Percentiles rank a stretch among this genome's conserved stretches.
Evolutionary conservation across 1,140 invertebrate species (phyloP).

Genomic region (Anoplolepis gracilipes): DNA sequence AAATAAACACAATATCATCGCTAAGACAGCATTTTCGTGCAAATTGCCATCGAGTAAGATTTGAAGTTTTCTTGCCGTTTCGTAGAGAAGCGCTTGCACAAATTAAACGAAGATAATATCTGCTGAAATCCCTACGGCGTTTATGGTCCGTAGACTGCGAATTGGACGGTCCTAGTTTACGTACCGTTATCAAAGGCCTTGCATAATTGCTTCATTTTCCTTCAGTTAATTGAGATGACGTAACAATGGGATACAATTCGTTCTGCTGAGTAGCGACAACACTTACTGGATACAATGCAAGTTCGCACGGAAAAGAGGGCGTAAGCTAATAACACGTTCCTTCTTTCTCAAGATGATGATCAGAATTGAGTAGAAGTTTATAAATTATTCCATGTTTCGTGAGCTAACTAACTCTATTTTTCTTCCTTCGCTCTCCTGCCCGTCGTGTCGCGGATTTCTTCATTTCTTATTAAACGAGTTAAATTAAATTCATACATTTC

Average conservation of each 20-base stretch:
- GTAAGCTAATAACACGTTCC: constrained; percentile 43
- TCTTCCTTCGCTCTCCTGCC: too few species aligned
- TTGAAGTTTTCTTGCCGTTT: constrained; percentile 45
- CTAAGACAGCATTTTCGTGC: not conserved
- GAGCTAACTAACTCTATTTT: constrained; percentile 5
- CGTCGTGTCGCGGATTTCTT: constrained; percentile 11
- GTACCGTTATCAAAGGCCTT: constrained; percentile 53
- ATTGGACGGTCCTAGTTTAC: constrained; percentile 59
- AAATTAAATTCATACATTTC: constrained; percentile 51
- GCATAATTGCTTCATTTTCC: constrained; percentile 68
- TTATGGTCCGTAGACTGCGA: constrained; percentile 62
- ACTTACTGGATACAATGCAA: constrained; percentile 36
- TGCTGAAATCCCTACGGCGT: constrained; percentile 55
- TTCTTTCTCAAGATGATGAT: constrained; percentile 20
- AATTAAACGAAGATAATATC: constrained; percentile 54
- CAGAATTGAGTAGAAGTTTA: constrained; percentile 22
- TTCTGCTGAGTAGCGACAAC: constrained; percentile 46
- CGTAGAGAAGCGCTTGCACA: constrained; percentile 35
- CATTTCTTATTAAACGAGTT: constrained; percentile 36
- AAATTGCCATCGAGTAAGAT: constrained; percentile 28
- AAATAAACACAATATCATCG: not conserved
- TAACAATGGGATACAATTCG: constrained; percentile 59
- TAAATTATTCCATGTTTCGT: constrained; percentile 27
- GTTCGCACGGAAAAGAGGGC: not conserved
- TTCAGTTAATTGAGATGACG: constrained; percentile 64